Conservation (phyloP, 2,113 vertebrate species). For the Eclectus roratus region DNA sequence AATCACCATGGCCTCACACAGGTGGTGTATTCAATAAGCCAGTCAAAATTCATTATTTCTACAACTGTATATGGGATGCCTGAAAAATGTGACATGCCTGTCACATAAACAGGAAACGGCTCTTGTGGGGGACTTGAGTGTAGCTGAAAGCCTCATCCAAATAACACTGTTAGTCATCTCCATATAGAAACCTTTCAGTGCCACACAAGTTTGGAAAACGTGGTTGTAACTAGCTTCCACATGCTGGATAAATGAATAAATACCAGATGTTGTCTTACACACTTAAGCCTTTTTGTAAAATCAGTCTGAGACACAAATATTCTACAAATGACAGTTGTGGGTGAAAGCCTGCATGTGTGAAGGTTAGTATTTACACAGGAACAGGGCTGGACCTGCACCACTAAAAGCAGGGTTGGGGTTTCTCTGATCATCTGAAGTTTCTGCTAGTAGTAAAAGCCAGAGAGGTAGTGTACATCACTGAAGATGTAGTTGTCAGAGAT, state of each 20-base stretch:
- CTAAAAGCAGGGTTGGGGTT: not conserved
- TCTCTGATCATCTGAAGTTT: not conserved
- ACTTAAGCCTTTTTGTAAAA: not conserved
- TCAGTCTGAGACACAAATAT: not conserved
- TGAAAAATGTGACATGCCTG: not conserved
- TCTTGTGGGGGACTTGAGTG: not conserved
- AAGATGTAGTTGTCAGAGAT: not conserved
- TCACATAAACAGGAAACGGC: not conserved
- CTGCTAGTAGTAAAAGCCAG: not conserved
- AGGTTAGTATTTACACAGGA: not conserved
- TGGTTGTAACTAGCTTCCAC: not conserved
- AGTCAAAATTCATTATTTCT: not conserved
- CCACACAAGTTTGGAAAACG: not conserved
- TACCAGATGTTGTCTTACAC: not conserved
- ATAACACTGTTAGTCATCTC: not conserved
- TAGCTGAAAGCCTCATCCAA: constrained; percentile 5
- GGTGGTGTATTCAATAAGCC: not conserved
- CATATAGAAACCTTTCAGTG: not conserved
- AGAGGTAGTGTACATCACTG: not conserved
- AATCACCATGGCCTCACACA: not conserved
- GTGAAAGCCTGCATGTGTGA: not conserved
- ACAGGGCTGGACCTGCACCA: not conserved
- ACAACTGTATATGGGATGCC: not conserved
- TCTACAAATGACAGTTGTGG: not conserved
- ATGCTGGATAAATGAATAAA: not conserved